Evolutionary conservation across 2,888 invertebrate genomes (phyloP).

Genomic region (Cryptosula pallasiana): DNA sequence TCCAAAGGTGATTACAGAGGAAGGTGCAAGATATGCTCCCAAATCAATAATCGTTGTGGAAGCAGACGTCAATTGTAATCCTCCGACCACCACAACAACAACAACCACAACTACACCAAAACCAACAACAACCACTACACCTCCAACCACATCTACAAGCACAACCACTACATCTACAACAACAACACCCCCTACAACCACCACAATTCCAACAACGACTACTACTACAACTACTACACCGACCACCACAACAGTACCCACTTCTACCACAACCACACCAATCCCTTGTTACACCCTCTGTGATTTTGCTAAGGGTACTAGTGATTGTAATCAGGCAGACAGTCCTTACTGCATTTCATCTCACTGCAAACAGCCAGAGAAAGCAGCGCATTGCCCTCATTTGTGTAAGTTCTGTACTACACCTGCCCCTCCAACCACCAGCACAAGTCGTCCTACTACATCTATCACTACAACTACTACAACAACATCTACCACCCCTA

Average conservation of each 20-base stretch:
- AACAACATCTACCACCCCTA: not conserved
- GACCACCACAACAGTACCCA: constrained; percentile 1
- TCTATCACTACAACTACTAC: not conserved
- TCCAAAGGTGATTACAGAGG: not conserved
- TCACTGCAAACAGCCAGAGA: not conserved
- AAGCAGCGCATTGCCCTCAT: not conserved
- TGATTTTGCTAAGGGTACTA: not conserved
- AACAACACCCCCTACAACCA: not conserved
- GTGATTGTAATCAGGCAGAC: constrained; percentile 14
- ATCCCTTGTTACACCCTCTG: not conserved
- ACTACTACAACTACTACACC: not conserved
- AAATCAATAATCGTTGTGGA: not conserved
- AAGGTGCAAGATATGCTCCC: not conserved
- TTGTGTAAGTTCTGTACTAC: not conserved
- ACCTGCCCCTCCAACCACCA: not conserved
- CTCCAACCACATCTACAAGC: constrained; percentile 12
- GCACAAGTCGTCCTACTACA: not conserved
- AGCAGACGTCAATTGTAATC: not conserved
- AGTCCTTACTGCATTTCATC: not conserved
- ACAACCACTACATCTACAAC: constrained; percentile 15
- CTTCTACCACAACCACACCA: not conserved
- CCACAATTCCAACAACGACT: not conserved
- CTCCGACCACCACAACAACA: not conserved
- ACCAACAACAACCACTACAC: not conserved
- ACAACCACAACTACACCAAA: constrained; percentile 3